Evolutionary conservation across 2,797 vertebrate genomes (phyloP).

Genomic region (Neosalanx taihuensis): DNA sequence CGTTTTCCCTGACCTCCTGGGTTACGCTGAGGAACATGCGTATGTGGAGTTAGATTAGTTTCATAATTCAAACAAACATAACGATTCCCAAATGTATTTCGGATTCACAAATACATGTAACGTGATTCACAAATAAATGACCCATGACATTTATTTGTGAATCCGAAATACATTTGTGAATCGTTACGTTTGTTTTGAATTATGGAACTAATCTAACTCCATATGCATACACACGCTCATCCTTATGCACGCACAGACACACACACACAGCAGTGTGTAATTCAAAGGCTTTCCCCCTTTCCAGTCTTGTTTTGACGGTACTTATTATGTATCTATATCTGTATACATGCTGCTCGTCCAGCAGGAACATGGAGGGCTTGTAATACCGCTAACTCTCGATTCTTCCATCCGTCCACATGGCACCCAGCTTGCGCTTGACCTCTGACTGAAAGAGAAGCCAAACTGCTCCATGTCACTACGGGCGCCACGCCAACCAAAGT

Average conservation of each 20-base stretch:
- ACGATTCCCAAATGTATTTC: too few relatives aligned
- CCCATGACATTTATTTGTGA: too few relatives aligned
- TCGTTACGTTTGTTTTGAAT: too few relatives aligned
- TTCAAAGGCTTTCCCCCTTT: slow-evolving; percentile 61
- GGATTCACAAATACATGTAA: too few relatives aligned
- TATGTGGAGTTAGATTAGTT: too few relatives aligned
- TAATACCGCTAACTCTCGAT: slow-evolving; percentile 68
- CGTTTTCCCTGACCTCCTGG: slow-evolving; percentile 57
- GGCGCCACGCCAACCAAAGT: too few relatives aligned
- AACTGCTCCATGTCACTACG: too few relatives aligned
- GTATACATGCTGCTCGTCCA: slow-evolving; percentile 64
- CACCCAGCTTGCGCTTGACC: slow-evolving; percentile 32
- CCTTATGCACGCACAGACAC: slow-evolving; percentile 8
- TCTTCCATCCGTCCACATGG: slow-evolving; percentile 59
- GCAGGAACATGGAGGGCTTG: slow-evolving; percentile 60
- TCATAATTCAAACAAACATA: too few relatives aligned
- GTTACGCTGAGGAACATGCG: slow-evolving; percentile 59
- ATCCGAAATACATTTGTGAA: too few relatives aligned
- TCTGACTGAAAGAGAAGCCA: slow-evolving; percentile 29
- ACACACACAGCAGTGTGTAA: slow-evolving; percentile 53
- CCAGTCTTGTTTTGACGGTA: slow-evolving; percentile 67
- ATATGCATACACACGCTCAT: slow-evolving; percentile 6
- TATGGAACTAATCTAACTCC: too few relatives aligned
- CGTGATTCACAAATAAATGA: too few relatives aligned
- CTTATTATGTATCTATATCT: slow-evolving; percentile 80